Evolutionary conservation across 1,140 invertebrate species (phyloP), one percentile per base, ranked within the genome.

Genomic region (Hypsibius dujardini): DNA sequence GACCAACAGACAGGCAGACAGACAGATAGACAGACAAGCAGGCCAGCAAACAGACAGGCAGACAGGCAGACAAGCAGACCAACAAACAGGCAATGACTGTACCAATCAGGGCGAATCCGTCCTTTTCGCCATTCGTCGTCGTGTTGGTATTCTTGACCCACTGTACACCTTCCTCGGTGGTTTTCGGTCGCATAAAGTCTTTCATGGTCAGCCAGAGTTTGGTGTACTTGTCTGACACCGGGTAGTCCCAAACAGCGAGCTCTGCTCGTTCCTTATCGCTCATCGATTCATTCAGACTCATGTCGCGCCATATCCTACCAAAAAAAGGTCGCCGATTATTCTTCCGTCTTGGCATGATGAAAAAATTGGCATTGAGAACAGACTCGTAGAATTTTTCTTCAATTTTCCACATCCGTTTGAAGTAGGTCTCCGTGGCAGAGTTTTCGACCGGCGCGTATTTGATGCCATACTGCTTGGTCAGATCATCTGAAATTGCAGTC

Each of bases 191-290:
- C 0, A 82, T 84, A 0, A 90, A 87, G 74, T 94, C 90, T 76
- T 89, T 86, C 92, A 98, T 98, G 0, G 90, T 90, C 78, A 94
- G 88, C 87, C 92, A 95, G 86, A 98, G 95, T 79, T 97, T 97
- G 1, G 92, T 96, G 79, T 94, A 98, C 76, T 95, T 97, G 79
- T 98, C 93, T 75, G 90, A 93, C 0, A 96, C 92, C 0, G 95
- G 95, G 80, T 97, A 98, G 79, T 98, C 94, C 94, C 94, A 98
- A 0, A 98, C 94, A 0, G 94, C 93, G 14, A 97, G 78, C 78
- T 95, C 91, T 0, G 92, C 89, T 69, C 92, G 81, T 77, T 96
- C 91, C 0, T 92, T 84, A 56, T 92, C 88, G 12, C 85, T 86
- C 28, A 96, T 79, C 71, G 88, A 92, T 78, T 96, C 93, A 76